Conservation (phyloP, 2,888 invertebrate species). For the Agrotis puta region DNA sequence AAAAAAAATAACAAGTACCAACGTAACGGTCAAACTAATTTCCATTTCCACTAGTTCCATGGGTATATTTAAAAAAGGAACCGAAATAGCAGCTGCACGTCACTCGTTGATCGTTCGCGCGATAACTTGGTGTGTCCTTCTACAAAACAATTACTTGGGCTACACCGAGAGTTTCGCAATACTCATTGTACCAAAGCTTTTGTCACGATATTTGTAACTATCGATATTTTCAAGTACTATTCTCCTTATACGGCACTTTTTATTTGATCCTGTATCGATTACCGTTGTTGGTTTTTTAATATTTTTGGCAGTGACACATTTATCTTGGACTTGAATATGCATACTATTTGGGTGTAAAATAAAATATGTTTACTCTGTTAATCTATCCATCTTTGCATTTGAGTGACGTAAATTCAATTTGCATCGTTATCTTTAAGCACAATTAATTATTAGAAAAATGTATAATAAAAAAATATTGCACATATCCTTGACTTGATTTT, state of each 20-base stretch:
- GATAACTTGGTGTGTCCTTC: conserved; percentile 86
- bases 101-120: conserved; percentile 78
- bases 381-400: neutral
- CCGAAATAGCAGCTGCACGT: conserved; percentile 85
- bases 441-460: neutral
- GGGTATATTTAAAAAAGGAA: conserved; percentile 77
- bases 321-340: neutral
- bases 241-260: conserved; percentile 33
- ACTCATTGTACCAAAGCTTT: conserved; percentile 77
- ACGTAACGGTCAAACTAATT: conserved; percentile 59
- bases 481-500: conserved; percentile 3
- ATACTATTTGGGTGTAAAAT: neutral
- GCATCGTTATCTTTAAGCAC: neutral
- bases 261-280: conserved; percentile 61
- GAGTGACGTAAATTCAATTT: neutral
- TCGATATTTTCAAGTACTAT: conserved; percentile 70
- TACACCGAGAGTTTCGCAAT: conserved; percentile 84
- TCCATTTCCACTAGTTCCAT: conserved; percentile 73
- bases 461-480: neutral
- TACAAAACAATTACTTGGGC: conserved; percentile 87
- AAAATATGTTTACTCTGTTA: neutral
- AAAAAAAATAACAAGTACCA: conserved; percentile 20
- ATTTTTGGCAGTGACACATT: neutral
- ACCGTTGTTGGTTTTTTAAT: conserved; percentile 36
- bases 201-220: conserved; percentile 76